These are phyloP conservation scores for Eidolon helvum DNA, from an alignment of 2,113 vertebrate genomes.

Conservation along the genomic window DNA sequence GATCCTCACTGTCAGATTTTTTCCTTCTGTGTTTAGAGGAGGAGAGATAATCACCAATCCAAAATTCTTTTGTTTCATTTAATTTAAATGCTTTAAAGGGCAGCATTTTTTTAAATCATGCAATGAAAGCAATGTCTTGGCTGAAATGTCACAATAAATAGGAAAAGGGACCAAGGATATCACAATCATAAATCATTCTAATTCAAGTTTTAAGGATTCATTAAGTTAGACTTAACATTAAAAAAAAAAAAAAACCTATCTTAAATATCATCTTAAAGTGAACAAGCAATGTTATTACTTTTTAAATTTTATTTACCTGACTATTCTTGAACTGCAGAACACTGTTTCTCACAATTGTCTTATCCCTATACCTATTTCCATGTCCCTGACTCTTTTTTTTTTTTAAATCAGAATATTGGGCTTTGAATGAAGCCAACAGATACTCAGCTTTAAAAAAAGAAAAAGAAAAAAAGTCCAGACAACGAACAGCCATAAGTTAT, in stretches of 20 bases:
- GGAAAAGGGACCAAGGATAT: background rate
- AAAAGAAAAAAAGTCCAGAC: background rate
- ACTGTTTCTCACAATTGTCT: background rate
- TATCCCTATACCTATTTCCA: background rate
- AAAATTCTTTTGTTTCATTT: background rate
- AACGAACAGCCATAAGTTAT: background rate
- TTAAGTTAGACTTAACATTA: background rate
- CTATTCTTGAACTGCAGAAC: background rate
- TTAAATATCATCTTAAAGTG: constrained; percentile 35
- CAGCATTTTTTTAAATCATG: background rate
- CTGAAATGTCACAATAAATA: background rate
- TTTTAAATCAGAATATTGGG: background rate
- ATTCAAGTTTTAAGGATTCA: constrained; percentile 27
- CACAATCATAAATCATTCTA: background rate
- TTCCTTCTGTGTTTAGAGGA: background rate
- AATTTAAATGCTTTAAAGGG: background rate
- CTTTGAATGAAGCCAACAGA: constrained; percentile 41
- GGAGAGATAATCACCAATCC: background rate
- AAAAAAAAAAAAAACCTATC: background rate
- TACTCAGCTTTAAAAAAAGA: background rate
- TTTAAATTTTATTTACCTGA: background rate
- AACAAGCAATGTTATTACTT: background rate
- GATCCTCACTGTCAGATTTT: background rate
- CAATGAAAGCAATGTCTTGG: background rate
- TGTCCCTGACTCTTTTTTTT: background rate